phyloP scores from a whole-genome alignment of 2,797 vertebrate genomes.

The Gallinago solitaria region DNA sequence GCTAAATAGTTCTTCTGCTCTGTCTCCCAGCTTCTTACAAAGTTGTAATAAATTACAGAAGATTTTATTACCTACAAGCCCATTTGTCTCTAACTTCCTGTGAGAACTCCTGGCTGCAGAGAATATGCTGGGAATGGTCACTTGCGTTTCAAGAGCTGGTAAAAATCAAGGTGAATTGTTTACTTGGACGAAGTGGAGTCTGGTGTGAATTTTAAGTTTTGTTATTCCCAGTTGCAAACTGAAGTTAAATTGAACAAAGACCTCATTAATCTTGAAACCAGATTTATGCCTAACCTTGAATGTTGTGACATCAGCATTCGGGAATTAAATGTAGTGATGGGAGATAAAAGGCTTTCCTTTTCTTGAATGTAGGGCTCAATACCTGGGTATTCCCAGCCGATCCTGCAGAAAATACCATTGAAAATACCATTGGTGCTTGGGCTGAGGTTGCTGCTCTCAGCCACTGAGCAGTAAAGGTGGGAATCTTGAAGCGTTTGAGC shows the following conservation, averaged over 20 bases:
- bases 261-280: background rate
- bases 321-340: background rate
- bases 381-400: background rate
- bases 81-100: background rate
- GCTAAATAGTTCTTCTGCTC: background rate
- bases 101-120: background rate
- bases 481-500: background rate
- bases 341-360: background rate
- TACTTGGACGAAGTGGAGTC: background rate
- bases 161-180: background rate
- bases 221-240: background rate
- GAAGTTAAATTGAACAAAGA: background rate
- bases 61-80: background rate
- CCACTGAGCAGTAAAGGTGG: background rate
- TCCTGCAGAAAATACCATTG: background rate
- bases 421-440: accelerated
- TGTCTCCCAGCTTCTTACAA: background rate
- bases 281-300: background rate
- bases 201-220: background rate
- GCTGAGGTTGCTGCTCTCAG: background rate
- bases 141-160: background rate
- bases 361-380: background rate
- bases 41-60: background rate
- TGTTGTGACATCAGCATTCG: background rate
- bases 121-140: background rate